These are phyloP conservation scores for Papilio machaon DNA, from an alignment of 1,140 invertebrate species.

Conservation along the genomic window DNA sequence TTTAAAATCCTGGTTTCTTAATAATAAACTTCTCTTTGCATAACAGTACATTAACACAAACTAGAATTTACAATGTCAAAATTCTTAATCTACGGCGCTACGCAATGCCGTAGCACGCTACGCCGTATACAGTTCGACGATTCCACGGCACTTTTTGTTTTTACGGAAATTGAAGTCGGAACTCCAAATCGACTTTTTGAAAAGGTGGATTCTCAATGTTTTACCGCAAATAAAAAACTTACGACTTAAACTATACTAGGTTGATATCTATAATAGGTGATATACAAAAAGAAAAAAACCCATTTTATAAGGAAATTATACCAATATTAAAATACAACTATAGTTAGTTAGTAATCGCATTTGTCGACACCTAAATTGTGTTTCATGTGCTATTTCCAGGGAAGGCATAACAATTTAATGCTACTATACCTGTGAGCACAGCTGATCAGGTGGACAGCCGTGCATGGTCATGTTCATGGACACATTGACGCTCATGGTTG, in stretches of 20 bases:
- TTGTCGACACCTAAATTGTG: not conserved
- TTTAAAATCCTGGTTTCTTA: too few species aligned
- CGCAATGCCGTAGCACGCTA: not conserved
- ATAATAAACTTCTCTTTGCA: too few species aligned
- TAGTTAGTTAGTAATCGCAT: too few species aligned
- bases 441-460: constrained; percentile 86
- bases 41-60: too few species aligned
- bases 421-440: constrained; percentile 82
- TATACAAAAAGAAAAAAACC: too few species aligned
- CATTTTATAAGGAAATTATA: too few species aligned
- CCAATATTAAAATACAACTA: too few species aligned
- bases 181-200: not conserved
- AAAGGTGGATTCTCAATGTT: not conserved
- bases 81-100: constrained; percentile 1
- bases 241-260: not conserved
- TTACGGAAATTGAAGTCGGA: not conserved
- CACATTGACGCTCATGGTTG: constrained; percentile 97
- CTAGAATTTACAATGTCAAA: not conserved
- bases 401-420: too few species aligned
- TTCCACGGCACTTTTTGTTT: not conserved
- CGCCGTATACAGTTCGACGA: not conserved
- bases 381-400: not conserved
- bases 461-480: constrained; percentile 99
- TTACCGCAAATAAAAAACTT: not conserved
- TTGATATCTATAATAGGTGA: too few species aligned